phyloP scores from a whole-genome alignment of 64 coral and sea anemone species.

The Pachyseris speciosa region DNA sequence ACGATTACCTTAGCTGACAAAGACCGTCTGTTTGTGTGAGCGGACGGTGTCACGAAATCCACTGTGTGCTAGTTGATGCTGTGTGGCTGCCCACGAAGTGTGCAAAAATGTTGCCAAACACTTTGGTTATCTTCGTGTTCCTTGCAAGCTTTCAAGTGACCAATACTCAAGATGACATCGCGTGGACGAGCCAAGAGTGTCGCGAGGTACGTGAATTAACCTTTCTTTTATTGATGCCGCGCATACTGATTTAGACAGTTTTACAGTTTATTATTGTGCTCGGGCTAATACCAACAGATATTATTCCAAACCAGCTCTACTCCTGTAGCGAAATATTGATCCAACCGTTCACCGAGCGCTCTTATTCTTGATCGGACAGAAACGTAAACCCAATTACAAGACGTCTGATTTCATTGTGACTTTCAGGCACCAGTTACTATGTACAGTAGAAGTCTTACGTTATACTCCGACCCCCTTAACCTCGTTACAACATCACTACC shows the following conservation, averaged over 20 bases:
- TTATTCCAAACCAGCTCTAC: too few species aligned
- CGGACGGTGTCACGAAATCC: constrained; percentile 20
- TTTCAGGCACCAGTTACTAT: too few species aligned
- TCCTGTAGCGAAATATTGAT: too few species aligned
- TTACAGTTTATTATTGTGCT: neutral
- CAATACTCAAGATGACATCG: neutral
- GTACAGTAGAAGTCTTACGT: too few species aligned
- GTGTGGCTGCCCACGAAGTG: neutral
- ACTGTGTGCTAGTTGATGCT: neutral
- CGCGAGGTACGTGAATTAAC: neutral
- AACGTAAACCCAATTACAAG: too few species aligned
- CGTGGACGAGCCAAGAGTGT: constrained; percentile 1
- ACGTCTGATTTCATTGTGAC: too few species aligned
- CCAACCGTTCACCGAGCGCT: too few species aligned
- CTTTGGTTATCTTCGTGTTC: neutral
- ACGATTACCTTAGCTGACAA: neutral
- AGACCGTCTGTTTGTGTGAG: neutral
- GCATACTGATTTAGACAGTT: neutral
- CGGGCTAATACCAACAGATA: too few species aligned
- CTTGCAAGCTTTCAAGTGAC: neutral
- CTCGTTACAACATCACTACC: too few species aligned
- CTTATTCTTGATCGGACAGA: too few species aligned
- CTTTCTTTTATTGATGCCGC: neutral
- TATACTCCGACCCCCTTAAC: too few species aligned
- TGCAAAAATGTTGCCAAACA: neutral